Conservation (phyloP, 2,888 invertebrate species). For the Synergus umbraculus region DNA sequence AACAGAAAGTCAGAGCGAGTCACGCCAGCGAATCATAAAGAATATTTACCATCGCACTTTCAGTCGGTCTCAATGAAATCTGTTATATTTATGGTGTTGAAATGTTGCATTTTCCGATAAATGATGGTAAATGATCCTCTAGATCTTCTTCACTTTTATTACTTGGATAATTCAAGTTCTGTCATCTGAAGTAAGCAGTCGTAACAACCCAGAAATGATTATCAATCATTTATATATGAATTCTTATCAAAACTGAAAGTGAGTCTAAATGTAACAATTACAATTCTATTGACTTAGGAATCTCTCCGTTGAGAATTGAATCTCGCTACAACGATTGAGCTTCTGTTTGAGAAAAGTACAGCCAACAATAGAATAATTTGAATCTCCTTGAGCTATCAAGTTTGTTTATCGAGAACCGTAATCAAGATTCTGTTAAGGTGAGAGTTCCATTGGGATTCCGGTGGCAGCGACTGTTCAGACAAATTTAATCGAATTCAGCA, state of each 20-base stretch:
- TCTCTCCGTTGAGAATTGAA: neutral
- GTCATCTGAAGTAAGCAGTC: neutral
- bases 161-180: slow-evolving; percentile 8
- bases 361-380: slow-evolving; percentile 1
- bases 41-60: neutral
- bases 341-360: neutral
- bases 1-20: neutral
- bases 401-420: slow-evolving; percentile 7
- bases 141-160: slow-evolving; percentile 4
- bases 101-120: slow-evolving; percentile 7
- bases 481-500: slow-evolving; percentile 32
- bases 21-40: neutral
- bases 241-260: too few species aligned
- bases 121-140: slow-evolving; percentile 3
- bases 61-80: slow-evolving; percentile 21
- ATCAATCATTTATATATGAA: neutral
- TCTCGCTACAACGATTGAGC: neutral
- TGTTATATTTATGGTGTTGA: slow-evolving; percentile 17
- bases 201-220: neutral
- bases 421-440: slow-evolving; percentile 7
- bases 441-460: slow-evolving; percentile 11
- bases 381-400: neutral
- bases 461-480: slow-evolving; percentile 22
- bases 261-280: too few species aligned
- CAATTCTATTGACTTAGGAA: neutral